Percentiles rank a stretch among this genome's conserved stretches.
phyloP scores from a whole-genome alignment of 2,888 invertebrate genomes.

The Thereva unica region DNA sequence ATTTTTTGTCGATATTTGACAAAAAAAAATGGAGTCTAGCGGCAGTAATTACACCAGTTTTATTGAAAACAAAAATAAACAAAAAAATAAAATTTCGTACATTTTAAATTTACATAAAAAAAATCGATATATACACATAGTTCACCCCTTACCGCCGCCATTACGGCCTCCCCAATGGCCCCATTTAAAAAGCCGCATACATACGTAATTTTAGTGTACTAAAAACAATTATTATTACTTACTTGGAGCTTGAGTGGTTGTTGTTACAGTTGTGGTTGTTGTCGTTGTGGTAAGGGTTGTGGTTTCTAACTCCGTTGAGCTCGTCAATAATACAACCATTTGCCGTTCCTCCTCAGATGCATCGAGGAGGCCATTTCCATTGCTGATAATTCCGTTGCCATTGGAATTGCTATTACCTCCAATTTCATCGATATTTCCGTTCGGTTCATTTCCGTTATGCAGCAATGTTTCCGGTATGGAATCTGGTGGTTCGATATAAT shows the following conservation, averaged over 20 bases:
- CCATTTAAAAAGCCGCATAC: not conserved
- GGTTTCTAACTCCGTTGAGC: conserved; percentile 59
- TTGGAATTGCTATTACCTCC: conserved; percentile 46
- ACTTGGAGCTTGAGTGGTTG: conserved; percentile 65
- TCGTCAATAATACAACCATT: conserved; percentile 56
- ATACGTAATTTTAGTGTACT: not conserved
- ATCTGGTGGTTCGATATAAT: conserved; percentile 57
- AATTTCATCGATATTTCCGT: conserved; percentile 54
- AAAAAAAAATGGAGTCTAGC: too few species aligned
- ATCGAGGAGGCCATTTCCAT: conserved; percentile 22
- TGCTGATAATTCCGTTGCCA: conserved; percentile 42
- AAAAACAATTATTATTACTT: conserved; percentile 49
- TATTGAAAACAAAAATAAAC: too few species aligned
- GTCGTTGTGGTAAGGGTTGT: conserved; percentile 60
- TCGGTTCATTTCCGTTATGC: conserved; percentile 57
- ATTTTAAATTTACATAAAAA: too few species aligned
- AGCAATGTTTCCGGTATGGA: conserved; percentile 51
- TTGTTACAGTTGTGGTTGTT: conserved; percentile 64
- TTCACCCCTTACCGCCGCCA: too few species aligned
- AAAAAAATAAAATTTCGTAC: too few species aligned
- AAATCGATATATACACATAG: too few species aligned
- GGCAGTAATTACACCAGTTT: too few species aligned
- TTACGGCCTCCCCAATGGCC: not conserved
- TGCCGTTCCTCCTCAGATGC: conserved; percentile 53
- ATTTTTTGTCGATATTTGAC: too few species aligned